phyloP scores from a whole-genome alignment of 1,140 invertebrate species.

The Zophobas morio region DNA sequence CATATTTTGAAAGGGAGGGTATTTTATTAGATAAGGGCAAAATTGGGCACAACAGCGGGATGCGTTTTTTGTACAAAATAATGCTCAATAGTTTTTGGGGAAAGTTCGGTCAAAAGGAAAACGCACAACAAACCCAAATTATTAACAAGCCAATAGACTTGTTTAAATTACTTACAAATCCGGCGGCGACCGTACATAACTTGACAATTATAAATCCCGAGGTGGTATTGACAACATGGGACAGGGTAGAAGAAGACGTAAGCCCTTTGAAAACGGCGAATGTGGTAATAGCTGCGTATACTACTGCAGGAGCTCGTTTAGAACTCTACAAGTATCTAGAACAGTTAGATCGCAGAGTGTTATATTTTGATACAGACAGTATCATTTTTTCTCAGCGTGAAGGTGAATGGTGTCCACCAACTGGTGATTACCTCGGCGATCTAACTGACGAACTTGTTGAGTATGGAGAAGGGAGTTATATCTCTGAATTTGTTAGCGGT shows the following conservation, averaged over 20 bases:
- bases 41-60: constrained; percentile 21
- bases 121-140: constrained; percentile 9
- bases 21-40: constrained; percentile 23
- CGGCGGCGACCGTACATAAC: neutral
- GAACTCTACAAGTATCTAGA: constrained; percentile 63
- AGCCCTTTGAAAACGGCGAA: constrained; percentile 53
- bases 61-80: too few species aligned
- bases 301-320: constrained; percentile 63
- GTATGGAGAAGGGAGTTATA: constrained; percentile 47
- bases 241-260: constrained; percentile 31
- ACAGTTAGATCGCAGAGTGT: constrained; percentile 56
- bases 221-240: constrained; percentile 14
- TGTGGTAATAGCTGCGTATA: constrained; percentile 63
- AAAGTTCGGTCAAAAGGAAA: constrained; percentile 41
- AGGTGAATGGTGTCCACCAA: constrained; percentile 29
- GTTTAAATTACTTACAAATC: too few species aligned
- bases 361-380: constrained; percentile 61
- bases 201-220: constrained; percentile 1
- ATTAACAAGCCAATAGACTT: constrained; percentile 22
- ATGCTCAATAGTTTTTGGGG: constrained; percentile 40
- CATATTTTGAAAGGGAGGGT: constrained; percentile 24
- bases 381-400: constrained; percentile 43
- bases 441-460: constrained; percentile 60
- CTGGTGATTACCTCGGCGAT: constrained; percentile 62
- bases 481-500: constrained; percentile 53